Percentiles rank a stretch among this genome's conserved stretches.
Evolutionary conservation across 2,888 invertebrate genomes (phyloP).

Genomic region (Sussaba pulchella): DNA sequence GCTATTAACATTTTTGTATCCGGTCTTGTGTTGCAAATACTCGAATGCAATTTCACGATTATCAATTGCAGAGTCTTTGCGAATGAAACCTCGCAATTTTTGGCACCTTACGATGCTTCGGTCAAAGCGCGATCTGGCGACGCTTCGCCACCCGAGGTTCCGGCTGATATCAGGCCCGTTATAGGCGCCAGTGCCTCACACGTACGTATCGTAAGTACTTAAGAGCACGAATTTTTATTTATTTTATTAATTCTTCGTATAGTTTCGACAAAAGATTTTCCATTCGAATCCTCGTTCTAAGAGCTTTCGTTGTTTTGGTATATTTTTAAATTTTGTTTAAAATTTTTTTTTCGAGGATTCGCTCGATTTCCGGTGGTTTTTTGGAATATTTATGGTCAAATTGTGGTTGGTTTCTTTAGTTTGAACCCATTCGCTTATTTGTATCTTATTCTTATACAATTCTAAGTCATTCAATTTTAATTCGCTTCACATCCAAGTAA

Average conservation of each 20-base stretch:
- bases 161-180: constrained; percentile 77
- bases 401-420: no score
- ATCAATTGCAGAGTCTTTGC: constrained; percentile 88
- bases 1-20: no score
- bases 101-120: constrained; percentile 90
- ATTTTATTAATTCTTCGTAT: constrained; percentile 52
- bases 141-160: constrained; percentile 82
- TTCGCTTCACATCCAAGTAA: no score
- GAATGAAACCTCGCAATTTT: constrained; percentile 90
- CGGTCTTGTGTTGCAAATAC: no score
- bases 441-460: no score
- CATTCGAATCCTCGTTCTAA: not conserved
- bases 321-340: not conserved
- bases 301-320: no score
- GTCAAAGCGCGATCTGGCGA: constrained; percentile 86
- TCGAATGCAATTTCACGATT: constrained; percentile 35
- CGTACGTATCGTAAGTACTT: constrained; percentile 84
- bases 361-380: no score
- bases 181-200: constrained; percentile 84
- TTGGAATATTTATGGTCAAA: no score
- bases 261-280: not conserved
- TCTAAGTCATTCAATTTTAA: no score
- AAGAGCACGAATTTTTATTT: constrained; percentile 76
- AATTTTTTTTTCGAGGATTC: no score
- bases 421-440: no score